These are phyloP conservation scores for Python bivittatus DNA, from an alignment of 2,113 vertebrate genomes.

Conservation along the genomic window DNA sequence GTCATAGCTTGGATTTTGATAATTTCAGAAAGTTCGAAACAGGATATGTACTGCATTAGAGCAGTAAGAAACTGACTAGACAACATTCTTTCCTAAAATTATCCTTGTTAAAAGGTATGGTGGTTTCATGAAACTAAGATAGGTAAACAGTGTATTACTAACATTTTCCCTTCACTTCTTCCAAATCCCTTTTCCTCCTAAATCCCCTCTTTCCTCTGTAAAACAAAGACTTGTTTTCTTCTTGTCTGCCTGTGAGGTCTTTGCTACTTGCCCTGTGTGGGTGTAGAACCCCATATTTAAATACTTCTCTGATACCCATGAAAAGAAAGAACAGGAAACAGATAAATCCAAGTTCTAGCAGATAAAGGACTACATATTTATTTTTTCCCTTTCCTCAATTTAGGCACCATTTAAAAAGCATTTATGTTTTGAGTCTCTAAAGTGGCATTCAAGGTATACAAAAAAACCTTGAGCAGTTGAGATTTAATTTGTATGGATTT, in stretches of 20 bases:
- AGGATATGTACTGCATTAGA: neutral
- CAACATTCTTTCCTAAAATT: neutral
- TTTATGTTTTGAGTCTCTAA: neutral
- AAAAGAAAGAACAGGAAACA: conserved; percentile 59
- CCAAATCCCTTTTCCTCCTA: conserved; percentile 29
- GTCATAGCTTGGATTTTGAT: neutral
- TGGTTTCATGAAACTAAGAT: neutral
- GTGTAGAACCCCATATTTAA: conserved; percentile 64
- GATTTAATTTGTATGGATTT: neutral
- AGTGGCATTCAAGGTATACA: conserved; percentile 12
- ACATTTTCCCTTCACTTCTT: conserved; percentile 46
- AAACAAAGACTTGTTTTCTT: conserved; percentile 76
- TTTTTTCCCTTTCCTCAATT: conserved; percentile 16
- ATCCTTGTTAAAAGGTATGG: neutral
- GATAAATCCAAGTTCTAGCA: conserved; percentile 18
- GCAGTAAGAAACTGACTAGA: neutral
- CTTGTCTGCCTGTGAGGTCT: conserved; percentile 77
- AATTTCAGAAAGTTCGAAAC: neutral
- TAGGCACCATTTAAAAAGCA: conserved; percentile 6
- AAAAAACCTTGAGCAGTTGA: conserved; percentile 19
- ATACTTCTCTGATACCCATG: conserved; percentile 54
- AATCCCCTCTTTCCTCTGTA: conserved; percentile 48
- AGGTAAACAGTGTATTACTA: conserved; percentile 28
- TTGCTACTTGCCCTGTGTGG: conserved; percentile 55
- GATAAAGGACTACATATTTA: conserved; percentile 33